These are phyloP conservation scores for Lutra lutra DNA, from an alignment of 2,797 vertebrate genomes.

Conservation along the genomic window DNA sequence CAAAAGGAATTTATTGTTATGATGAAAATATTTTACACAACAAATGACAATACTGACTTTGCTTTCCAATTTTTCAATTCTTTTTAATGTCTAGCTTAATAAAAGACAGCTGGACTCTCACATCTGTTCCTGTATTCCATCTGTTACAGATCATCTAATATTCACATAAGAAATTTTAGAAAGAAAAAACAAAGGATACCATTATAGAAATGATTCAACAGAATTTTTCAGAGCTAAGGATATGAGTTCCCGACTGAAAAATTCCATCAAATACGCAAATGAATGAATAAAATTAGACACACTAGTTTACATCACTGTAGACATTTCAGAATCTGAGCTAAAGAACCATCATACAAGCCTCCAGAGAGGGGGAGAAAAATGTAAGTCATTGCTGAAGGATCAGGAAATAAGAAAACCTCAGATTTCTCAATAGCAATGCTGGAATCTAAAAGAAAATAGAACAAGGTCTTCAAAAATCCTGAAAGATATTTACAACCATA, in stretches of 20 bases:
- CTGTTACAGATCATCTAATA: not conserved
- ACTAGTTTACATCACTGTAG: not conserved
- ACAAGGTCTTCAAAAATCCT: not conserved
- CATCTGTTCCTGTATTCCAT: not conserved
- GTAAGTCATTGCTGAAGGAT: not conserved
- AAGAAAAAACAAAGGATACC: not conserved
- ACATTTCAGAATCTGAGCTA: not conserved
- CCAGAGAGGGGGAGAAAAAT: not conserved
- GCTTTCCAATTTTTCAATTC: not conserved
- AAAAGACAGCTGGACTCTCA: not conserved
- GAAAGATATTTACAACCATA: not conserved
- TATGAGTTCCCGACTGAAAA: not conserved
- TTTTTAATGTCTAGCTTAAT: not conserved
- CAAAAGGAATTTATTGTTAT: not conserved
- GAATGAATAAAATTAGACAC: not conserved
- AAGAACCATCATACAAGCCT: not conserved
- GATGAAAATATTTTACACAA: not conserved
- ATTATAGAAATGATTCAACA: not conserved
- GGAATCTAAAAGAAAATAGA: constrained; percentile 22
- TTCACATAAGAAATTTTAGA: not conserved
- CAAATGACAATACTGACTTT: not conserved
- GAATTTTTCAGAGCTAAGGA: not conserved
- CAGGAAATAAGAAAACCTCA: not conserved
- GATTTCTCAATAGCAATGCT: not conserved
- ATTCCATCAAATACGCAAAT: not conserved